These are phyloP conservation scores for Hiodon tergisus DNA, from an alignment of 2,113 vertebrate species.

Conservation along the genomic window DNA sequence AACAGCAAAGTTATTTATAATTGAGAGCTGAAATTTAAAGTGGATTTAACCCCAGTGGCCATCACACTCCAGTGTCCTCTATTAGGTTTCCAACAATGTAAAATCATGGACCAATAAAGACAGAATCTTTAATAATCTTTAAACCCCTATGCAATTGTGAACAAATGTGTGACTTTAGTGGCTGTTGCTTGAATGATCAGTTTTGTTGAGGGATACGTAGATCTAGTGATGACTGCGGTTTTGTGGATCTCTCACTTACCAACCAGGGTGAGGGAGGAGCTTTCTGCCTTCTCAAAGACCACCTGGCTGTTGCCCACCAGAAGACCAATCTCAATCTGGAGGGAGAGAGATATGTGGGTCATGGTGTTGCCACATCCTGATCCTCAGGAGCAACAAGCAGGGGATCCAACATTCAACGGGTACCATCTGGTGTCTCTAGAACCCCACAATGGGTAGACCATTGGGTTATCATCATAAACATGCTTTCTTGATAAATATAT, in stretches of 20 bases:
- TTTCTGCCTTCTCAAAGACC: conserved; percentile 95
- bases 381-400: background rate
- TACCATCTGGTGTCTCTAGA: no score
- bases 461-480: background rate
- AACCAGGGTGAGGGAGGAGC: conserved; percentile 85
- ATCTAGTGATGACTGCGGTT: background rate
- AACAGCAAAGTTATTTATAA: background rate
- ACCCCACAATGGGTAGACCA: background rate
- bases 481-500: no score
- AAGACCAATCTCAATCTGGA: conserved; percentile 86
- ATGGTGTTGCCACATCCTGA: background rate
- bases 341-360: background rate
- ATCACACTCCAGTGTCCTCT: no score
- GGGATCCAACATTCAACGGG: no score
- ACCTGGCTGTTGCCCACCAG: conserved; percentile 95
- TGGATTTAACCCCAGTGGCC: no score
- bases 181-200: background rate
- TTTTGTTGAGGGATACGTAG: background rate
- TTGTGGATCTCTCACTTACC: conserved; percentile 59
- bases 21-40: no score
- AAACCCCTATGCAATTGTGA: no score
- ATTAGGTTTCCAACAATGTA: no score
- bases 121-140: no score
- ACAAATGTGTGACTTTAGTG: no score
- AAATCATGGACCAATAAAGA: no score